Conservation (phyloP, 2,888 invertebrate species). For the Synergus gifuensis region DNA sequence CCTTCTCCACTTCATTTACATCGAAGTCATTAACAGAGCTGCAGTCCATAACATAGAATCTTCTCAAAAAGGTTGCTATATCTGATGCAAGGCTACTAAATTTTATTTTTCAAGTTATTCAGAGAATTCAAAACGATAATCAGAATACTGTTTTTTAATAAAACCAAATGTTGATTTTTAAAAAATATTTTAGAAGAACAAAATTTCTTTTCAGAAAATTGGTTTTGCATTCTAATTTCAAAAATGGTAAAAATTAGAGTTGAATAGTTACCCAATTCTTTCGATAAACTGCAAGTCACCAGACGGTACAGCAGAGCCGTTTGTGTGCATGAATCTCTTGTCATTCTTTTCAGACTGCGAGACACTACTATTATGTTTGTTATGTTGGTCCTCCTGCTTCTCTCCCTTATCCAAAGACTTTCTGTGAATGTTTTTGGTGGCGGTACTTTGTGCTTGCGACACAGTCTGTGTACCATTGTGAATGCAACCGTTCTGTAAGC, state of each 20-base stretch:
- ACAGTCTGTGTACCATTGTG: conserved; percentile 70
- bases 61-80: conserved; percentile 46
- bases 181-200: background rate
- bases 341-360: conserved; percentile 74
- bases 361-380: conserved; percentile 71
- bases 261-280: conserved; percentile 74
- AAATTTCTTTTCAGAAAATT: background rate
- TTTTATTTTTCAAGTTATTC: background rate
- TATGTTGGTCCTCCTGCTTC: conserved; percentile 74
- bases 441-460: conserved; percentile 69
- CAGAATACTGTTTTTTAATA: background rate
- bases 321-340: conserved; percentile 77
- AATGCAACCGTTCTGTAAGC: conserved; percentile 73
- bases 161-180: background rate
- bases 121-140: background rate
- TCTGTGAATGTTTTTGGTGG: conserved; percentile 79
- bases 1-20: conserved; percentile 78
- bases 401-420: conserved; percentile 80
- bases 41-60: conserved; percentile 57
- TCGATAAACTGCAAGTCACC: conserved; percentile 79
- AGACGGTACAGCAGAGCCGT: conserved; percentile 76
- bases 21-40: conserved; percentile 79
- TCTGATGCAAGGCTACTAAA: conserved; percentile 6
- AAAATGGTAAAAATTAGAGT: background rate
- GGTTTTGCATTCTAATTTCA: background rate